phyloP scores from a whole-genome alignment of 2,113 vertebrate genomes.

The Eudorcas thomsonii region DNA sequence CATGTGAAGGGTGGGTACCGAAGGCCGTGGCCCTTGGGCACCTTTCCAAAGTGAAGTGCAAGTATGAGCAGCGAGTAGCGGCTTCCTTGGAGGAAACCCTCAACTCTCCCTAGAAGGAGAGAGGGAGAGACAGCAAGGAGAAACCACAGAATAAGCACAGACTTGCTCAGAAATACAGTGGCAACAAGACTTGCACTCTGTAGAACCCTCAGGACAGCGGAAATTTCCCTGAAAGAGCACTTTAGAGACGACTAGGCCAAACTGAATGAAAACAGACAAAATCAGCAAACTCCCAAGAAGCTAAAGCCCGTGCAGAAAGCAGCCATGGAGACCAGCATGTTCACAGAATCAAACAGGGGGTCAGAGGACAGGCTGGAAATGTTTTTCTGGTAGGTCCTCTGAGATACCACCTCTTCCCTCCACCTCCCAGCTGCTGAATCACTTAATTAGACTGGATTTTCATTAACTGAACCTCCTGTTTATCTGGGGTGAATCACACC shows the following conservation, averaged over 20 bases:
- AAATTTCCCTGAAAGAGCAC: background rate
- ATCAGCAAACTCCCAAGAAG: background rate
- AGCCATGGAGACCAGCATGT: background rate
- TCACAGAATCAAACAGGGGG: background rate
- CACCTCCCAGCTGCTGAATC: background rate
- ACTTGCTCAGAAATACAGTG: background rate
- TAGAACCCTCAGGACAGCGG: background rate
- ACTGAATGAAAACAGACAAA: background rate
- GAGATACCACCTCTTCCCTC: background rate
- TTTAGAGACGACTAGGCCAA: background rate
- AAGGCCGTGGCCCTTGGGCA: accelerated
- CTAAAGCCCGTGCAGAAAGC: accelerated
- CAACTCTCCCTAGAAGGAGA: background rate
- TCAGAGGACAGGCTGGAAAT: background rate
- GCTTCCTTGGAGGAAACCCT: background rate
- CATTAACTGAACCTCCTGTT: conserved; percentile 15
- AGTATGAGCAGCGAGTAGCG: background rate
- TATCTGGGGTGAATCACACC: background rate
- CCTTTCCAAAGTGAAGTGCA: background rate
- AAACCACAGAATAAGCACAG: background rate
- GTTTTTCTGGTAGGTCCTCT: background rate
- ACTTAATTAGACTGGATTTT: conserved; percentile 23
- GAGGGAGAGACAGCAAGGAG: background rate
- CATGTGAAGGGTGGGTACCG: background rate
- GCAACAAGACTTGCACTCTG: background rate